Percentiles rank a stretch among this genome's conserved stretches.
These are phyloP conservation scores for Meloidogyne chitwoodi DNA, from an alignment of 1,140 invertebrate genomes.

Conservation along the genomic window DNA sequence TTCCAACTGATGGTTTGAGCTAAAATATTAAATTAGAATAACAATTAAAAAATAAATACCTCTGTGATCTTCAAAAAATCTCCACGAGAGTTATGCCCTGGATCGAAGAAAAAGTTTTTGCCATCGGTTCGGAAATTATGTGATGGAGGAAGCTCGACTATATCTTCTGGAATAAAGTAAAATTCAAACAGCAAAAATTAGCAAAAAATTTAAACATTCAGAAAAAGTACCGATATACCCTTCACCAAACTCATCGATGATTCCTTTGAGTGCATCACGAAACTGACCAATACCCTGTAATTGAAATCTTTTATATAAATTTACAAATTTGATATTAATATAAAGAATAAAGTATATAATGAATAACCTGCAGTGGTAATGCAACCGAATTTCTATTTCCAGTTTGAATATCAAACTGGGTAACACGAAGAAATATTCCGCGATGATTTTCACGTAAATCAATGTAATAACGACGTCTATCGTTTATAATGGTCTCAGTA, in stretches of 20 bases:
- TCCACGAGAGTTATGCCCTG: slow-evolving; percentile 37
- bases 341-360: no score
- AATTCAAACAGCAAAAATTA: no score
- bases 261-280: slow-evolving; percentile 24
- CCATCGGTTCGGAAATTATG: slow-evolving; percentile 30
- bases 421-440: slow-evolving; percentile 36
- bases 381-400: slow-evolving; percentile 30
- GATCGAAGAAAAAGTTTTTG: slow-evolving; percentile 43
- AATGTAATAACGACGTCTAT: slow-evolving; percentile 40
- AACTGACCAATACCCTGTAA: slow-evolving; percentile 28
- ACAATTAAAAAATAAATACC: slow-evolving; percentile 2
- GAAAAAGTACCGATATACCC: slow-evolving; percentile 23
- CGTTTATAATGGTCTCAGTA: slow-evolving; percentile 23
- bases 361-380: slow-evolving; percentile 30
- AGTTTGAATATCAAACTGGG: slow-evolving; percentile 30
- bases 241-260: slow-evolving; percentile 36
- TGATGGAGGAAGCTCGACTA: slow-evolving; percentile 26
- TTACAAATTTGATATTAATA: no score
- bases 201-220: background rate
- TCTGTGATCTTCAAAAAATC: slow-evolving; percentile 44
- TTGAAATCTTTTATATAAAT: no score
- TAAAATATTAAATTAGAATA: slow-evolving; percentile 6
- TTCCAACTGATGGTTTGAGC: slow-evolving; percentile 25
- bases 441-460: slow-evolving; percentile 34
- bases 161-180: slow-evolving; percentile 18